phyloP scores from a whole-genome alignment of 1,140 invertebrate genomes.

The Thaumetopoea pityocampa region DNA sequence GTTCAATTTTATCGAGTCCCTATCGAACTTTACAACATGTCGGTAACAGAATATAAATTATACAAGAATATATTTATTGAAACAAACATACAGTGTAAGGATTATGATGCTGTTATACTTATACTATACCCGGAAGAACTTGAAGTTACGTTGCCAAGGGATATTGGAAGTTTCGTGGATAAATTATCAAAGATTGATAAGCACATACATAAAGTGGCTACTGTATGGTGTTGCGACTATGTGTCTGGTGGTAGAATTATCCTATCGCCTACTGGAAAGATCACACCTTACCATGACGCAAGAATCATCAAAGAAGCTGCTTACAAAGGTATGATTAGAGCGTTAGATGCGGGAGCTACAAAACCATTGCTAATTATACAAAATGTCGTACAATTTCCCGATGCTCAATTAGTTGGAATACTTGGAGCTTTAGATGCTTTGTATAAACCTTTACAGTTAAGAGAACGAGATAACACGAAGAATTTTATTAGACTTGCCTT shows the following conservation, averaged over 20 bases:
- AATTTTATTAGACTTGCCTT: conserved; percentile 71
- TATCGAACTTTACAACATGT: conserved; percentile 10
- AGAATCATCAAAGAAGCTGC: conserved; percentile 60
- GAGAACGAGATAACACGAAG: conserved; percentile 82
- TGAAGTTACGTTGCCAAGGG: conserved; percentile 41
- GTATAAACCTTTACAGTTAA: conserved; percentile 90
- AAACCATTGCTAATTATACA: conserved; percentile 81
- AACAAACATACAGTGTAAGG: conserved; percentile 48
- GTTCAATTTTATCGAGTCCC: too few relatives aligned
- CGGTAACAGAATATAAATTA: conserved; percentile 37
- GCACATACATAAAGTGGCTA: conserved; percentile 57
- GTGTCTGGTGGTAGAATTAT: conserved; percentile 82
- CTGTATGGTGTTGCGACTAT: conserved; percentile 78
- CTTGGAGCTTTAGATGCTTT: conserved; percentile 90
- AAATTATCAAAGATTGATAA: conserved; percentile 62
- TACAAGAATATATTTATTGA: conserved; percentile 66
- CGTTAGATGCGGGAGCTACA: conserved; percentile 81
- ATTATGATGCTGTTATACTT: conserved; percentile 74
- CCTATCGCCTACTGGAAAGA: conserved; percentile 85
- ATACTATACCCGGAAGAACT: conserved; percentile 62
- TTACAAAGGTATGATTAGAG: conserved; percentile 71
- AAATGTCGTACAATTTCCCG: conserved; percentile 75
- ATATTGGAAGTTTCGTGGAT: conserved; percentile 54
- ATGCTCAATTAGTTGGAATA: conserved; percentile 81
- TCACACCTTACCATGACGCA: conserved; percentile 89